These are phyloP conservation scores for Homalodisca vitripennis DNA, from an alignment of 1,140 invertebrate species.

Conservation along the genomic window DNA sequence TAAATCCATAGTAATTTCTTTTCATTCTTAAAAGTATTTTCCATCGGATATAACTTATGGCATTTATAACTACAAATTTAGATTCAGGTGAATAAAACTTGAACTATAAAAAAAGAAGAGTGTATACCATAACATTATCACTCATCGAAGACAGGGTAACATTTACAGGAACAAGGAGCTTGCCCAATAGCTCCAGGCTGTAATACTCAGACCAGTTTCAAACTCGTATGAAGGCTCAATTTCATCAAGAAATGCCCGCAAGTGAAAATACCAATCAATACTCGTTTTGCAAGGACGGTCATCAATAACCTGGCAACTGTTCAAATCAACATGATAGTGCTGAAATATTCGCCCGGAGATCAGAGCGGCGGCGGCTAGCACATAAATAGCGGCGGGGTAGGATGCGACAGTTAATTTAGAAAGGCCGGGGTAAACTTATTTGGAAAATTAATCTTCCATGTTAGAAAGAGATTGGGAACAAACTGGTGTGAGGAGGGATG, in stretches of 20 bases:
- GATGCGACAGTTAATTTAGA: constrained; percentile 18
- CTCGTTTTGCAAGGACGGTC: neutral
- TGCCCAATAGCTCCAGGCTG: no score
- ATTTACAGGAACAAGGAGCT: no score
- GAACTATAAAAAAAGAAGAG: no score
- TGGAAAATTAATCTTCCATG: constrained; percentile 25
- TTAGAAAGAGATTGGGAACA: constrained; percentile 18
- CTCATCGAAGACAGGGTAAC: no score
- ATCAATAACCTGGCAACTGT: constrained; percentile 5
- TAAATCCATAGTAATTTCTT: no score
- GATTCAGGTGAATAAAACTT: no score
- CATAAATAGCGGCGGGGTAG: constrained; percentile 15
- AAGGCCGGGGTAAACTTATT: constrained; percentile 6
- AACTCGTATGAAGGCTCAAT: neutral
- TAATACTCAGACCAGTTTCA: no score
- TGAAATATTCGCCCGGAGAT: neutral
- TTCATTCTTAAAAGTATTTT: no score
- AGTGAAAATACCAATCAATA: constrained; percentile 11
- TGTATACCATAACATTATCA: no score
- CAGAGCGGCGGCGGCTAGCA: neutral
- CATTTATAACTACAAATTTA: no score
- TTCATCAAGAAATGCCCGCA: neutral
- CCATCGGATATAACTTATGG: no score
- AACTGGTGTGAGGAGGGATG: neutral
- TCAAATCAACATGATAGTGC: neutral